Base-by-base conservation (phyloP, 2,888 invertebrate genomes). In the Auanema sp. region DNA sequence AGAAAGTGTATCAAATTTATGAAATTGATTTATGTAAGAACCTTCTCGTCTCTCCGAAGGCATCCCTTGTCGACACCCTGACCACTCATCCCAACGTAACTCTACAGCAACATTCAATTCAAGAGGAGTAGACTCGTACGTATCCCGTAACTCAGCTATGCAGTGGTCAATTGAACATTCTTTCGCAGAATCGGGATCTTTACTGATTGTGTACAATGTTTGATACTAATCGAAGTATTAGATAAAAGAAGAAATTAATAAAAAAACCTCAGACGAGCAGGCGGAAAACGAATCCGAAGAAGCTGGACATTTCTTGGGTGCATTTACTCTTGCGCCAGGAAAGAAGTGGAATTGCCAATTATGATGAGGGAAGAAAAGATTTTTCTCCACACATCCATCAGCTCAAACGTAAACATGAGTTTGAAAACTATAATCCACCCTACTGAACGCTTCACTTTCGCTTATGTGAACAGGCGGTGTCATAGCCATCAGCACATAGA, bases 311-410 rank as follows among this genome's bases (percentile, higher is more conserved):
- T 42, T n/a, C 24, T 53, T 52, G 1, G 65, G 60, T 2, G 64
- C 63, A 24, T 65, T 60, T 21, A 67, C 51, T 40, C 65, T 55
- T 0, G 58, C 67, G 59, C 65, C 65, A 18, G 71, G 71, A n/a
- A 69, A 58, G 49, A 69, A 72, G 50, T 72, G 71, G 40, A 56
- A 67, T 14, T 61, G 60, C 71, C 71, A 72, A 18, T 72, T 72
- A 53, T 58, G 57, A 8, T 66, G 64, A n/a, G 71, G 67, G 24
- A 58, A 50, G 4, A 47, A 10, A 5, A 5, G 47, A 16, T 16
- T 16, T 5, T 52, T 52, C n/a, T 52, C 8, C 6, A 21, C 52
- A 24, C 62, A 62, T 14, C 62, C 62, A 16, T 62, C 62, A 47
- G 56, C 62, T 62, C 18, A 51, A 62, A 50, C 18, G 8, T 11